These are phyloP conservation scores for Scolopax bukidnonensis DNA, from an alignment of 2,797 vertebrate genomes.

Conservation along the genomic window DNA sequence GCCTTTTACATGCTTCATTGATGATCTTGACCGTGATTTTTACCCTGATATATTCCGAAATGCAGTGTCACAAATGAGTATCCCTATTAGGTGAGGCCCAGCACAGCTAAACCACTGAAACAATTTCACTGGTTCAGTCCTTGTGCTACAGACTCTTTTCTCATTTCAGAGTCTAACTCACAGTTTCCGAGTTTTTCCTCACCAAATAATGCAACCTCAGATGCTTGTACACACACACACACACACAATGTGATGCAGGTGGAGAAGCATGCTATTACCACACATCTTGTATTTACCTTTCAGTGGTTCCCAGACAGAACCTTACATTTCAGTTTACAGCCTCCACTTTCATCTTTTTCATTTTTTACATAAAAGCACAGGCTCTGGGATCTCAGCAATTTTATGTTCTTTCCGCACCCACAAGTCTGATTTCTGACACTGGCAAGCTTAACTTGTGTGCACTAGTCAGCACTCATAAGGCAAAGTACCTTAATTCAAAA, in stretches of 20 bases:
- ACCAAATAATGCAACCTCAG: not conserved
- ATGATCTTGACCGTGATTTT: not conserved
- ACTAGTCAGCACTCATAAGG: not conserved
- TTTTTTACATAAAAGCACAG: not conserved
- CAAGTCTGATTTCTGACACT: not conserved
- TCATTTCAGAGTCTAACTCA: not conserved
- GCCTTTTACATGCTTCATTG: not conserved
- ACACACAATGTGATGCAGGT: rapidly evolving
- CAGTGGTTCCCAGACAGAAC: not conserved
- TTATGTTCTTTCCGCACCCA: not conserved
- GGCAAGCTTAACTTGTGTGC: not conserved
- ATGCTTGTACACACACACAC: rapidly evolving
- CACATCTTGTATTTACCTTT: rapidly evolving
- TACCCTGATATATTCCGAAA: not conserved
- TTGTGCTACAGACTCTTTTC: too few relatives aligned
- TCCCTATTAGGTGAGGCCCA: not conserved
- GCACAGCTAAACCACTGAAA: not conserved
- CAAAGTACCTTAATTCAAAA: not conserved
- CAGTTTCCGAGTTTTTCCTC: not conserved
- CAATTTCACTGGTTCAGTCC: not conserved
- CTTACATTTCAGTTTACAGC: not conserved
- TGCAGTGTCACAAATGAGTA: not conserved
- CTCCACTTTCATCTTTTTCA: not conserved
- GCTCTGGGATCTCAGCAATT: not conserved
- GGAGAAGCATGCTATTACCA: not conserved